Percentiles rank a stretch among this genome's conserved stretches.
These are phyloP conservation scores for Nebria brevicollis DNA, from an alignment of 2,888 invertebrate genomes.

Conservation along the genomic window DNA sequence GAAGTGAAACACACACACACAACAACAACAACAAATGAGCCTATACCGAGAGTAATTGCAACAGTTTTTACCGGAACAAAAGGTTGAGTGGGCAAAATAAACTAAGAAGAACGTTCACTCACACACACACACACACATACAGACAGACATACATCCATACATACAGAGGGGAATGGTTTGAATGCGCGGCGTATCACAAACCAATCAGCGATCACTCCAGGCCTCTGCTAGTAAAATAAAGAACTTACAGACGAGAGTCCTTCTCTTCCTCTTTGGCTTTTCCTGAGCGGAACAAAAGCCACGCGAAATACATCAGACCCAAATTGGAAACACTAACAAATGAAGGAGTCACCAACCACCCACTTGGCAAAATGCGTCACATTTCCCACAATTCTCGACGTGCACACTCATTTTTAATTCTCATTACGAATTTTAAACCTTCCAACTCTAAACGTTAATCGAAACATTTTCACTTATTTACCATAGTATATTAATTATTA, in stretches of 20 bases:
- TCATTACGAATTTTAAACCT: no score
- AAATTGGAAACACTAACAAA: conserved; percentile 42
- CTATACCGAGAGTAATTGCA: conserved; percentile 42
- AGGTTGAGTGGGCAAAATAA: conserved; percentile 27
- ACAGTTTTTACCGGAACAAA: conserved; percentile 44
- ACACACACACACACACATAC: no score
- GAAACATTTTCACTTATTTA: no score
- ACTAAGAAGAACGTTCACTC: background rate
- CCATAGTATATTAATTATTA: no score
- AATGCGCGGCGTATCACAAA: conserved; percentile 55
- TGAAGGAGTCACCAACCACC: conserved; percentile 11
- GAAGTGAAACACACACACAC: conserved; percentile 3
- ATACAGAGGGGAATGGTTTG: background rate
- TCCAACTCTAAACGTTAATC: no score
- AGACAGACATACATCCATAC: no score
- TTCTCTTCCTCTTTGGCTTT: conserved; percentile 16
- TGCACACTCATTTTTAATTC: background rate
- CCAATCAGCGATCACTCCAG: conserved; percentile 59
- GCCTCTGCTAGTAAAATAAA: conserved; percentile 58
- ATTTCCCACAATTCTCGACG: background rate
- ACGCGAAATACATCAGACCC: conserved; percentile 22
- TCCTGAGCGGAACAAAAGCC: conserved; percentile 16
- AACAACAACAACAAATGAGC: conserved; percentile 31
- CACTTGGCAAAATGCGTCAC: background rate
- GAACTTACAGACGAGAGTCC: conserved; percentile 51